Conservation (phyloP, 2,113 vertebrate species). For the Pterocles gutturalis region DNA sequence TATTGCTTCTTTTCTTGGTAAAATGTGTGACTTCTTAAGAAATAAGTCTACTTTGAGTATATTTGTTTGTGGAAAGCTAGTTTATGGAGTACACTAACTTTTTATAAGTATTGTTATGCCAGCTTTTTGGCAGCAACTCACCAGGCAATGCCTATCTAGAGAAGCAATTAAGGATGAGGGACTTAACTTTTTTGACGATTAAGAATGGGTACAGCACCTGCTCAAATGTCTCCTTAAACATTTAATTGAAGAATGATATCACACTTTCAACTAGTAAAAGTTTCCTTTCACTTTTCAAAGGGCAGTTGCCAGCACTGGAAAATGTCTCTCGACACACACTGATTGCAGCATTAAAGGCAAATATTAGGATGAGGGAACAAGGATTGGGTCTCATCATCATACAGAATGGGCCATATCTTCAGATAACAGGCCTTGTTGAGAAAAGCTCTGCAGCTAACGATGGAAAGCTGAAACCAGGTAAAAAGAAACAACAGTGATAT, state of each 20-base stretch:
- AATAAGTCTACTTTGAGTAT: neutral
- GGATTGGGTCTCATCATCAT: conserved; percentile 63
- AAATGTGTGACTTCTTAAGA: neutral
- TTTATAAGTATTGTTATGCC: neutral
- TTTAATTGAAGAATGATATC: neutral
- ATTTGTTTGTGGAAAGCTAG: neutral
- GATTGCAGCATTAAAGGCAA: conserved; percentile 44
- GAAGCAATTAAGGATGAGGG: neutral
- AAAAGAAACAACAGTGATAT: neutral
- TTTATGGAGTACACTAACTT: neutral
- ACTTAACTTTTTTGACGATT: neutral
- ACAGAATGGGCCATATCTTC: conserved; percentile 59
- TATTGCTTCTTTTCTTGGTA: neutral
- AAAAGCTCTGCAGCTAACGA: conserved; percentile 54
- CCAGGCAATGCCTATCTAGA: neutral
- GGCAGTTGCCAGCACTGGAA: neutral
- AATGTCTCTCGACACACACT: neutral
- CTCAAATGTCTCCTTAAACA: neutral
- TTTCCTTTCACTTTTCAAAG: conserved; percentile 23
- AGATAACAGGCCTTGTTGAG: conserved; percentile 52
- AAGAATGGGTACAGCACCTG: neutral
- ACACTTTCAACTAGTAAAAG: neutral
- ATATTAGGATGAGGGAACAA: conserved; percentile 22
- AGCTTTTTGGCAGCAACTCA: neutral
- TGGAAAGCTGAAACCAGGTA: conserved; percentile 70